phyloP scores from a whole-genome alignment of 2,888 invertebrate species.

The Eucriotettix oculatus region DNA sequence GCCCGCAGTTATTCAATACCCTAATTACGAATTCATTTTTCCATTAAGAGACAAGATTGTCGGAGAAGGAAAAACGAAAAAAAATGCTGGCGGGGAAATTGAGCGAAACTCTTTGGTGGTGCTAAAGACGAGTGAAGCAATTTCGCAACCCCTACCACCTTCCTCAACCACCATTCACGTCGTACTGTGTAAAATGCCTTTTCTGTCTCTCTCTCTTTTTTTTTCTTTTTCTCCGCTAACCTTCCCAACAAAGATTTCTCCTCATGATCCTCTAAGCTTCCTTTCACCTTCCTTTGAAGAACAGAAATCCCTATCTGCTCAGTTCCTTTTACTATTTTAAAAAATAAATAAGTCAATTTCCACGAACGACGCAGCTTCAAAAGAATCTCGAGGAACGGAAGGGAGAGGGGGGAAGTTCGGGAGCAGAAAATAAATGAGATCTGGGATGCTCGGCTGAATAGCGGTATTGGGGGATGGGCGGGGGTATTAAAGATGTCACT shows the following conservation, averaged over 20 bases:
- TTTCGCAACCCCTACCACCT: too few relatives aligned
- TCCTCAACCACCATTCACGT: too few relatives aligned
- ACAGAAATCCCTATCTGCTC: constrained; percentile 1
- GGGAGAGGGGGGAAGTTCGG: background rate
- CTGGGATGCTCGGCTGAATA: background rate
- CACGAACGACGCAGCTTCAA: constrained; percentile 18
- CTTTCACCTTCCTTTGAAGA: constrained; percentile 4
- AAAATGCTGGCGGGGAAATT: background rate
- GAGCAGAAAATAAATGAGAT: background rate
- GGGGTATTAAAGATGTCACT: background rate
- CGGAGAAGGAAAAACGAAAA: background rate
- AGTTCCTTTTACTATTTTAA: constrained; percentile 5
- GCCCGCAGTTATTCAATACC: constrained; percentile 7
- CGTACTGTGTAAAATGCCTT: too few relatives aligned
- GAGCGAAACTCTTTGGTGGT: background rate
- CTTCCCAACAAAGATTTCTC: constrained; percentile 1
- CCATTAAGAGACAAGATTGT: constrained; percentile 10
- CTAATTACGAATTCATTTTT: constrained; percentile 14
- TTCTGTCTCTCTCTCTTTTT: background rate
- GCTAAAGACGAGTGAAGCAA: constrained; percentile 2
- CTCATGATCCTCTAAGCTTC: constrained; percentile 3
- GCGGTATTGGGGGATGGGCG: background rate
- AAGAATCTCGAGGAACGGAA: constrained; percentile 15
- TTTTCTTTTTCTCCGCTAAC: constrained; percentile 1
- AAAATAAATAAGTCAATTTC: constrained; percentile 16